phyloP scores from a whole-genome alignment of 2,113 vertebrate genomes.

The Meriones unguiculatus region DNA sequence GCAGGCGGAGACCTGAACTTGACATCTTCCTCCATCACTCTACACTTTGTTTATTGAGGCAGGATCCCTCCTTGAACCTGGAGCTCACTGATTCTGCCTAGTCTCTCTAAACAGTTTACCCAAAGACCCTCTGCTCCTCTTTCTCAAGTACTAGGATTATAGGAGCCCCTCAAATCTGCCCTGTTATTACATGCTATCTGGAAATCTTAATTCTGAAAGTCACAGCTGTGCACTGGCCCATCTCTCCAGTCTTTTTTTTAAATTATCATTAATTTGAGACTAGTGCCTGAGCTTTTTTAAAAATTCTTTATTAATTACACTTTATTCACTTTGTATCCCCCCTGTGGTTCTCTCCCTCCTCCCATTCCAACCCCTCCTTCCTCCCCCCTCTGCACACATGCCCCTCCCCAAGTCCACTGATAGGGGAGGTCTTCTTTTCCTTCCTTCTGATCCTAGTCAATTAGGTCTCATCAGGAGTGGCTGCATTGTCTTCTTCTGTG shows the following conservation, averaged over 20 bases:
- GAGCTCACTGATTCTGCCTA: neutral
- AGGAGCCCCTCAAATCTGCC: neutral
- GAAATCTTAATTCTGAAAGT: neutral
- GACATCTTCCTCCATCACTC: neutral
- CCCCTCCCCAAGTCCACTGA: no score
- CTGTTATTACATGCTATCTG: neutral
- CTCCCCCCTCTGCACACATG: no score
- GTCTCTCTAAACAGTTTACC: neutral
- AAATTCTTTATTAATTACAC: no score
- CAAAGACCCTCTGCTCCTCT: neutral
- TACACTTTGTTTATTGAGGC: neutral
- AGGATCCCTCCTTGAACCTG: neutral
- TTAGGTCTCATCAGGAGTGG: no score
- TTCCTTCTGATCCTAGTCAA: no score
- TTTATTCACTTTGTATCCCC: no score
- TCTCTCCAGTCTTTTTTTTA: neutral
- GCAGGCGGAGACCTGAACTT: neutral
- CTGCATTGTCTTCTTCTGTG: no score
- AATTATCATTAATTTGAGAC: neutral
- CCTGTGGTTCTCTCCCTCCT: no score
- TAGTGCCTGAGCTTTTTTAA: neutral
- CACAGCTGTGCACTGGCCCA: neutral
- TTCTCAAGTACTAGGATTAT: neutral
- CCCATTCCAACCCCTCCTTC: no score
- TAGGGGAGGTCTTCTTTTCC: no score